Evolutionary conservation across 2,797 vertebrate genomes (phyloP).

Genomic region (Falco cherrug): DNA sequence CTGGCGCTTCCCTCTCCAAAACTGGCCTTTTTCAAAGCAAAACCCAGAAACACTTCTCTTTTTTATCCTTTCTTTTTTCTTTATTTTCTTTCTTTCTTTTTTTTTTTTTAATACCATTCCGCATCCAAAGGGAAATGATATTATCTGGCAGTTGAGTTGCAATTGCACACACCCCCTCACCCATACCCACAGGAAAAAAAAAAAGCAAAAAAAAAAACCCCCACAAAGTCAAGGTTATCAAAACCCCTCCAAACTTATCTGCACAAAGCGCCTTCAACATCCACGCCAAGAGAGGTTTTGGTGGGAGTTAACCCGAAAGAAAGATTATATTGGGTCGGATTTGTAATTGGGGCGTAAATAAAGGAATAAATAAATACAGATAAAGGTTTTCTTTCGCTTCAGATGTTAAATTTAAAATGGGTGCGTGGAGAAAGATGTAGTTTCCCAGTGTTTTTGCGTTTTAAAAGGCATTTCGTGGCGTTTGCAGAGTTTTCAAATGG

Average conservation of each 20-base stretch:
- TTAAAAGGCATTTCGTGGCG: background rate
- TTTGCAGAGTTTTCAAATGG: background rate
- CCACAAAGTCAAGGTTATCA: conserved; percentile 77
- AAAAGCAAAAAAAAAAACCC: background rate
- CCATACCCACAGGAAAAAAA: too few species aligned
- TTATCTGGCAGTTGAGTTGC: background rate
- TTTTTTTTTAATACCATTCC: background rate
- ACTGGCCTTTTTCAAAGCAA: background rate
- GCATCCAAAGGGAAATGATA: background rate
- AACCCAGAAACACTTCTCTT: background rate
- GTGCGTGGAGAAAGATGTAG: background rate
- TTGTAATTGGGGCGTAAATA: background rate
- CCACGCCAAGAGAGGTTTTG: background rate
- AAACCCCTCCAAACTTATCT: conserved; percentile 27
- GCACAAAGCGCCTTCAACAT: background rate
- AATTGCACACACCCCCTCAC: background rate
- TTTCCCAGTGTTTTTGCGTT: background rate
- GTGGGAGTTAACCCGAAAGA: background rate
- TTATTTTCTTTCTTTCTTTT: rapidly evolving
- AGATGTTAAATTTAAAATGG: background rate
- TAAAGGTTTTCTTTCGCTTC: background rate
- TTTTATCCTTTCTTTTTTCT: too few species aligned
- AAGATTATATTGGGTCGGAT: background rate
- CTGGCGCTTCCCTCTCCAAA: background rate
- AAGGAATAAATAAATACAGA: background rate